Evolutionary conservation across 2,113 vertebrate genomes (phyloP), one percentile per base, ranked within the genome.

Genomic region (Circaetus cinerascens): DNA sequence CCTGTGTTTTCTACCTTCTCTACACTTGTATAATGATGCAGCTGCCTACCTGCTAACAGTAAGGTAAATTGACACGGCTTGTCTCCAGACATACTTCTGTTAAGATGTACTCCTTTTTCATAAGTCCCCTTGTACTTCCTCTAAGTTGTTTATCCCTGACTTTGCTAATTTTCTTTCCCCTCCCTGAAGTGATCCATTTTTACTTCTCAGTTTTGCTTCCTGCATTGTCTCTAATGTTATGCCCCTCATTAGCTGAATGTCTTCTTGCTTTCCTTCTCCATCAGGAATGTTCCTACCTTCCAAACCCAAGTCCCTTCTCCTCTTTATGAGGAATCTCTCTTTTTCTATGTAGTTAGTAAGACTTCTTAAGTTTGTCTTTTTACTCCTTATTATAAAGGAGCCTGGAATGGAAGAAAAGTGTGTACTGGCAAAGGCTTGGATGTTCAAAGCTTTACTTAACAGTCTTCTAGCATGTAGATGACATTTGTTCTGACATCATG

Each of bases 181-280:
- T 43, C 19, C 16, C 20, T 30, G 16, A 73, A 83, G 3, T 10
- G 11, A 41, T 57, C 8, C 4, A 10, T 41, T 93, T 94, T 68
- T 30, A 25, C 4, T 38, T 46, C 29, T 56, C 2, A 22, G 5
- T 71, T 88, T 88, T 26, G 7, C 21, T 73, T 90, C 25, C 43
- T 76, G 20, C 10, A 18, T 36, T 79, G 19, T 5, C 20, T 73
- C 21, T 80, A 10, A 43, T 48, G 5, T 57, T 56, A n/a, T 41
- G 3, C 2, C 1, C 2, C 6, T 79, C 4, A 19, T 46, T 23
- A 71, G 9, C 2, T 57, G 9, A 66, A 53, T 34, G 5, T 45
- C 48, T 46, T 38, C 68, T 77, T 66, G 12, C 4, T 86, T 74
- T 71, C 2, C 5, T 41, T 51, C 50, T 83, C 23, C 6, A 8